A percentile compares a stretch with the other conserved stretches of the same genome.
These are phyloP conservation scores for Tethya wilhelma DNA, from an alignment of 37 sponge, comb jelly and placozoan species.

Conservation along the genomic window DNA sequence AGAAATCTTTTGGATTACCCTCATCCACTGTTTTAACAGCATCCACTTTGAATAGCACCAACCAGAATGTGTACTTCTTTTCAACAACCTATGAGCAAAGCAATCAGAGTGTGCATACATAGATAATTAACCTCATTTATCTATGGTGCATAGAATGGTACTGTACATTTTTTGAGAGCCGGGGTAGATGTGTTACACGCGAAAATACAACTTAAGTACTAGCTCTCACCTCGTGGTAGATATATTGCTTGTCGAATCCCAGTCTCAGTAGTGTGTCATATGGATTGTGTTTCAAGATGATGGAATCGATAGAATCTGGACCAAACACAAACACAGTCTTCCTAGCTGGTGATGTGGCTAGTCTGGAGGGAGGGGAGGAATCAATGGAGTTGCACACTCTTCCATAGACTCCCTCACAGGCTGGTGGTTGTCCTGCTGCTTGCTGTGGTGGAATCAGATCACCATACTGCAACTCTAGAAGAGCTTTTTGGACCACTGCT, in stretches of 20 bases:
- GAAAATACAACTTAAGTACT: too few relatives aligned
- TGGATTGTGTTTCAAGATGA: slow-evolving; percentile 19
- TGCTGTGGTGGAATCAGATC: background rate
- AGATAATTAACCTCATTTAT: background rate
- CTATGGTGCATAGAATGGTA: background rate
- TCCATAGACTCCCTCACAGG: slow-evolving; percentile 33
- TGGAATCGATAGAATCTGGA: slow-evolving; percentile 32
- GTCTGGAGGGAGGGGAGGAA: background rate
- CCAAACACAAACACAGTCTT: slow-evolving; percentile 69
- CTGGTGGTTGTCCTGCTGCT: background rate
- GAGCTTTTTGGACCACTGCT: slow-evolving; percentile 6
- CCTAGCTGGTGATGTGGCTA: slow-evolving; percentile 33
- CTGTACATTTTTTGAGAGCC: background rate
- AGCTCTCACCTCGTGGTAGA: slow-evolving; percentile 49
- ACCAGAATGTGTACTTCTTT: slow-evolving; percentile 39
- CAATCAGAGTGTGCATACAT: background rate
- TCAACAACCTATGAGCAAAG: slow-evolving; percentile 31
- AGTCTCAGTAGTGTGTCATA: slow-evolving; percentile 34
- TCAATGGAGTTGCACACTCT: slow-evolving; percentile 26
- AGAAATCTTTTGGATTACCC: background rate
- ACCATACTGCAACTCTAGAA: too few relatives aligned
- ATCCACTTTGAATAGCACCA: slow-evolving; percentile 40
- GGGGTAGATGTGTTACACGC: too few relatives aligned
- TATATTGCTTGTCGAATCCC: slow-evolving; percentile 43
- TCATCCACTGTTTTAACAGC: background rate